Base-by-base conservation (phyloP, 2,113 vertebrate species). In the Petromus typicus region DNA sequence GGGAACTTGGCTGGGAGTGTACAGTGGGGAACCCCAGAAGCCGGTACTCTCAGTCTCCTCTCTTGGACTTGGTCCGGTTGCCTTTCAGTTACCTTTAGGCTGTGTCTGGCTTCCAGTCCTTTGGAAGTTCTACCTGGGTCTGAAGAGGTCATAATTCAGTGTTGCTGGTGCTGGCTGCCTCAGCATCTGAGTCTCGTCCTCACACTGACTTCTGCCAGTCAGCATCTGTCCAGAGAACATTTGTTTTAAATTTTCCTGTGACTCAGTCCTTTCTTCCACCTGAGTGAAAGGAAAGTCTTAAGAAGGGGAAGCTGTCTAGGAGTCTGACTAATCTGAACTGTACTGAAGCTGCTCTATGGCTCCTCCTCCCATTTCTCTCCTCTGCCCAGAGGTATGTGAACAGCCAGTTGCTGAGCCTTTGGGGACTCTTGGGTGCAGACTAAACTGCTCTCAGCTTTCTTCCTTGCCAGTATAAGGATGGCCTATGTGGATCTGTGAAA, bases 141-240 rank as follows among this genome's bases (percentile, higher is more conserved):
- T 27, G 6, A 30, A 8, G 5, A 75, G 25, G 17, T 23, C 43
- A 7, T 1, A 0, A 16, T 75, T 86, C 90, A 63, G 11, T 30
- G 4, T 2, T 17, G n/a, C 69, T 16, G 6, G 6, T 14, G 6
- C 4, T 34, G 56, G 23, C 7, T 43, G 64, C 25, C 5, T 5
- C 34, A 59, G 37, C 51, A 32, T 43, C 20, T 18, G 23, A 57
- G 1, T 61, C 30, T 34, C 54, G 13, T 30, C 0, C 5, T n/a
- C 18, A 13, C 16, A 2, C 14, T 3, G 5, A n/a, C 2, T 2
- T 18, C 1, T 10, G 17, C 11, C 9, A 54, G 37, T 6, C 1
- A 0, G 61, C 18, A 0, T 82, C 67, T 82, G 7, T n/a, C 25
- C 45, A 34, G 23, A 69, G 34, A n/a, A 17, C 3, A 17, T 48